A percentile compares a stretch with the other conserved stretches of the same genome.
phyloP scores from a whole-genome alignment of 2,888 invertebrate genomes.

The Parochlus steinenii region DNA sequence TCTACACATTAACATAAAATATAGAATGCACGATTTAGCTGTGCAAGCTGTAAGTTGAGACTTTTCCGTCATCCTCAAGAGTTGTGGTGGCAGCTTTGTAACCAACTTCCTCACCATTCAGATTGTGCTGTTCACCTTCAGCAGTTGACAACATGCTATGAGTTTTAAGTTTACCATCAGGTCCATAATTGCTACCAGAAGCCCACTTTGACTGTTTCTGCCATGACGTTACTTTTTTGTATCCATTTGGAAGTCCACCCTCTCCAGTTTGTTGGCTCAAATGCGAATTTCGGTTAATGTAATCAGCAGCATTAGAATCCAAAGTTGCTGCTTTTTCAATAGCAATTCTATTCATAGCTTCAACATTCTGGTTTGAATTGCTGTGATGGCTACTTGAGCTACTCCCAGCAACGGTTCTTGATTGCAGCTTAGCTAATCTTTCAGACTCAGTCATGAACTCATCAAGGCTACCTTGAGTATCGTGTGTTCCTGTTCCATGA shows the following conservation, averaged over 20 bases:
- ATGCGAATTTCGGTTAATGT: conserved; percentile 2
- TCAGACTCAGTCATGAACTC: conserved; percentile 25
- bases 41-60: conserved; percentile 37
- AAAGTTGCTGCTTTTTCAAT: background rate
- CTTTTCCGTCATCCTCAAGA: conserved; percentile 44
- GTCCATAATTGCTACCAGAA: conserved; percentile 26
- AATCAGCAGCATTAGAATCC: conserved; percentile 4
- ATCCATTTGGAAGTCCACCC: conserved; percentile 15
- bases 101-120: conserved; percentile 36
- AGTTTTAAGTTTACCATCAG: conserved; percentile 25
- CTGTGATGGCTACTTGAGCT: background rate
- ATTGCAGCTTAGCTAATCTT: conserved; percentile 24
- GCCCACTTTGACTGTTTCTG: conserved; percentile 31
- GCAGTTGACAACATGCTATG: conserved; percentile 28
- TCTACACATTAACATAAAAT: too few species aligned
- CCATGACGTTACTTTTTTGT: conserved; percentile 26
- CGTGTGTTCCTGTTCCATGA: background rate
- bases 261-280: conserved; percentile 3
- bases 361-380: background rate
- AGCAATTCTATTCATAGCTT: conserved; percentile 5
- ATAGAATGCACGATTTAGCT: too few species aligned
- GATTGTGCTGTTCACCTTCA: conserved; percentile 28
- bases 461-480: background rate
- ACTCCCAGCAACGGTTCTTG: conserved; percentile 17
- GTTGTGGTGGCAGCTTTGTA: conserved; percentile 38